These are phyloP conservation scores for Drosophila koepferae DNA, from an alignment of 2,888 invertebrate species.

Conservation along the genomic window DNA sequence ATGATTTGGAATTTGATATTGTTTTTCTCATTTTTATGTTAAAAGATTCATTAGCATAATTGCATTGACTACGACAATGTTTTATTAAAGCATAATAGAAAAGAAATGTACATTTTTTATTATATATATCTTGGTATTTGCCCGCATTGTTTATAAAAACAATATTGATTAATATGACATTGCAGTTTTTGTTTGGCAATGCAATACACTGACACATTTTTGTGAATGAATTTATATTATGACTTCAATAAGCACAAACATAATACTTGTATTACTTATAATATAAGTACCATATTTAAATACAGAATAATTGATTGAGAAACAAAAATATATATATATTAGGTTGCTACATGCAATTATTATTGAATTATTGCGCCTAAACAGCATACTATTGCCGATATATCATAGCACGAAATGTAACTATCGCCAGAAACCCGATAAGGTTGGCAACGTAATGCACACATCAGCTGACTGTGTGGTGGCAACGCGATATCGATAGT, in stretches of 20 bases:
- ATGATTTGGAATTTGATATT: background rate
- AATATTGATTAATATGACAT: background rate
- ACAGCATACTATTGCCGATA: constrained; percentile 4
- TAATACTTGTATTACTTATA: no score
- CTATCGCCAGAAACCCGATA: constrained; percentile 10
- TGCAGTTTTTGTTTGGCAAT: background rate
- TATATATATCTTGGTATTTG: background rate
- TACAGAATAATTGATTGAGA: no score
- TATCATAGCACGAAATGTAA: constrained; percentile 26
- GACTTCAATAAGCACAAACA: no score
- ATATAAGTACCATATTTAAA: no score
- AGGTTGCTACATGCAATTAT: background rate
- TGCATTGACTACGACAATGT: no score
- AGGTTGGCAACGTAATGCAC: constrained; percentile 26
- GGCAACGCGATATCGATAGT: constrained; percentile 45
- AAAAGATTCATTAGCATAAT: no score
- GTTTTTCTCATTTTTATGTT: no score
- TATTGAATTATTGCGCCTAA: background rate
- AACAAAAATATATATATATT: no score
- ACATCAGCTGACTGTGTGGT: constrained; percentile 37
- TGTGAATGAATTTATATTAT: background rate
- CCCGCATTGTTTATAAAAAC: background rate
- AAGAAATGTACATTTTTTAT: background rate
- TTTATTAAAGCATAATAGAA: no score
- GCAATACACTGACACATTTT: background rate